Evolutionary conservation across 92 coral and sea anemone species (phyloP).

Genomic region (Porites evermanni): DNA sequence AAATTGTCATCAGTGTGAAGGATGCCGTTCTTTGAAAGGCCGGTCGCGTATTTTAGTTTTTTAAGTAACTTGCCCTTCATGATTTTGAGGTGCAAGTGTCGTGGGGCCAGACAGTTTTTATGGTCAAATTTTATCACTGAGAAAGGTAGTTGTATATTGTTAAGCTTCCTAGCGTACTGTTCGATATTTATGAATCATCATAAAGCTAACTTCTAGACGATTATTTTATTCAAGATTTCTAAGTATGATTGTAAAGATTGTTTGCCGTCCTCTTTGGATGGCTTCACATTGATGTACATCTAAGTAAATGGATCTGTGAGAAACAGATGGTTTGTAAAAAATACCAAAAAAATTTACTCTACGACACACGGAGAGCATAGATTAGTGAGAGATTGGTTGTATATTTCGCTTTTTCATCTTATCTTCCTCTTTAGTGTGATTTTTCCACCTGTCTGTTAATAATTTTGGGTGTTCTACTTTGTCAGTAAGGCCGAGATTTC

Average conservation of each 20-base stretch:
- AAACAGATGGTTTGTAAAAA: constrained; percentile 38
- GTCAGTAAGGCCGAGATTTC: not conserved
- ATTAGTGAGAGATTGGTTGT: not conserved
- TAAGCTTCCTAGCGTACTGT: not conserved
- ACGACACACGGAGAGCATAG: too few relatives aligned
- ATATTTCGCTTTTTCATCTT: not conserved
- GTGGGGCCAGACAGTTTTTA: not conserved
- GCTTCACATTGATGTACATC: not conserved
- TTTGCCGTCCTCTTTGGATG: constrained; percentile 4
- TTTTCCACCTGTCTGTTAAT: constrained; percentile 12
- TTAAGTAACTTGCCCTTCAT: not conserved
- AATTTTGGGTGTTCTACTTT: not conserved
- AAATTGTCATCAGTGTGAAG: constrained; percentile 27
- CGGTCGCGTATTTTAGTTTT: not conserved
- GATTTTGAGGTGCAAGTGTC: constrained; percentile 4
- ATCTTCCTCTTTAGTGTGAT: not conserved
- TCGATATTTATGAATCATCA: too few relatives aligned
- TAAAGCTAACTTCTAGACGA: not conserved
- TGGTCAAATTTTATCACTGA: not conserved
- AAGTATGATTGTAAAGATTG: not conserved
- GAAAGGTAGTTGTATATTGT: not conserved
- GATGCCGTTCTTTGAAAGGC: constrained; percentile 1
- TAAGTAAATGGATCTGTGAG: not conserved
- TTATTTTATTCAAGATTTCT: not conserved
- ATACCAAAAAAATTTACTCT: constrained; percentile 5